Base-by-base conservation (phyloP, 1,140 invertebrate species). In the Lycorma delicatula region DNA sequence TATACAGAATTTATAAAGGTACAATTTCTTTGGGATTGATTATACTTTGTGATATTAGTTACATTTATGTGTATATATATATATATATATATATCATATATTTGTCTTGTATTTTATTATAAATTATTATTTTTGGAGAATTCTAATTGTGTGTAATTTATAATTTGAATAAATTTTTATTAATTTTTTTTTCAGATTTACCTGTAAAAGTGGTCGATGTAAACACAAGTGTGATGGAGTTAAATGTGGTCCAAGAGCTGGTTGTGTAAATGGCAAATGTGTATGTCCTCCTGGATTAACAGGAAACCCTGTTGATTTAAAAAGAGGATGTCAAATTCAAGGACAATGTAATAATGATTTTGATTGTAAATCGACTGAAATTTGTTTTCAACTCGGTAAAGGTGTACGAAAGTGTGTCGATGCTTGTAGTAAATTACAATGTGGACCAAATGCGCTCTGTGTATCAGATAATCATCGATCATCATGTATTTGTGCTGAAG, bases 381-480 rank as follows among this genome's bases (percentile, higher is more conserved):
- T 93, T 66, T 93, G 91, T 68, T 89, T 91, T 72, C 87, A 89
- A 74, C 67, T 87, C 34, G 80, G 83, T 26, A 85, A 83, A 73
- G 84, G 83, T 7, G 67, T 81, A 3, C 77, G 89, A 34, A 88
- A 87, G 70, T 93, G 89, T 71, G 81, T 92, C 1, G 89, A 93
- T 66, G 87, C 85, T 3, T 93, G 91, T 66, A 84, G 82, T 54
- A 89, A 90, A 72, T 75, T 89, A 9, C 88, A 93, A 65, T 94
- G 91, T 70, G 91, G 91, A 12, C 89, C 91, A 1, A 93, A 93
- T 71, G 89, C 91, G 3, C 71, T 92, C 1, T 95, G 91, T 67
- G 78, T 92, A 0, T 81, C 85, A 20, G 81, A 88, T 54, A 84
- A 87, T 66, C 89, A 93, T 70, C 78, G 85, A 36, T 89, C 89